phyloP scores from a whole-genome alignment of 2,888 invertebrate genomes.

The Apodemia duryi region DNA sequence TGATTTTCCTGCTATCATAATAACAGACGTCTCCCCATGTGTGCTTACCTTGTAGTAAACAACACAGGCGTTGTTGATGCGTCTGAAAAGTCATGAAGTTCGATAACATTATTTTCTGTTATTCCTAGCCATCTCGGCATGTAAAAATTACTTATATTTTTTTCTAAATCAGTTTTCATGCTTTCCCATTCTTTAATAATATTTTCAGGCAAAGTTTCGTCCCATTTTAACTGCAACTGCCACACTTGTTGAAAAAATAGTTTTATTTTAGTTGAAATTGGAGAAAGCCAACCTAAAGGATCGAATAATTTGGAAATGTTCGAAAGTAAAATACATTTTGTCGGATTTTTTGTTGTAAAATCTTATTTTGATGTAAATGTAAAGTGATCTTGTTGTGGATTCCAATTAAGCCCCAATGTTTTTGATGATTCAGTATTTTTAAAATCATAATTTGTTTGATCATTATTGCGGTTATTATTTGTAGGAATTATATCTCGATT shows the following conservation, averaged over 20 bases:
- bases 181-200: constrained; percentile 15
- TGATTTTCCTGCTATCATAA: constrained; percentile 18
- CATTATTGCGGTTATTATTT: too few relatives aligned
- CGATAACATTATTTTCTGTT: constrained; percentile 14
- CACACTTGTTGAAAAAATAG: constrained; percentile 20
- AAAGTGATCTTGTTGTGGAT: too few relatives aligned
- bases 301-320: too few relatives aligned
- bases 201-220: constrained; percentile 14
- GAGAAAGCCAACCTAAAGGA: too few relatives aligned
- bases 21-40: constrained; percentile 1
- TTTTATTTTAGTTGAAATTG: constrained; percentile 3
- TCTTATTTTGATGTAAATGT: too few relatives aligned
- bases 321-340: too few relatives aligned
- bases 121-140: constrained; percentile 18
- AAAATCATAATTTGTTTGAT: too few relatives aligned
- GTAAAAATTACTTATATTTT: constrained; percentile 13
- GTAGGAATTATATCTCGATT: too few relatives aligned
- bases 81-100: constrained; percentile 10
- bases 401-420: too few relatives aligned
- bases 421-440: too few relatives aligned
- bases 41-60: constrained; percentile 6
- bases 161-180: constrained; percentile 7
- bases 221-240: constrained; percentile 14
- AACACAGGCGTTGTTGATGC: constrained; percentile 9
- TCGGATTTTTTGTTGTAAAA: too few relatives aligned